Evolutionary conservation across 2,797 vertebrate species (phyloP), one percentile per base, ranked within the genome.

Genomic region (Antrozous pallidus): DNA sequence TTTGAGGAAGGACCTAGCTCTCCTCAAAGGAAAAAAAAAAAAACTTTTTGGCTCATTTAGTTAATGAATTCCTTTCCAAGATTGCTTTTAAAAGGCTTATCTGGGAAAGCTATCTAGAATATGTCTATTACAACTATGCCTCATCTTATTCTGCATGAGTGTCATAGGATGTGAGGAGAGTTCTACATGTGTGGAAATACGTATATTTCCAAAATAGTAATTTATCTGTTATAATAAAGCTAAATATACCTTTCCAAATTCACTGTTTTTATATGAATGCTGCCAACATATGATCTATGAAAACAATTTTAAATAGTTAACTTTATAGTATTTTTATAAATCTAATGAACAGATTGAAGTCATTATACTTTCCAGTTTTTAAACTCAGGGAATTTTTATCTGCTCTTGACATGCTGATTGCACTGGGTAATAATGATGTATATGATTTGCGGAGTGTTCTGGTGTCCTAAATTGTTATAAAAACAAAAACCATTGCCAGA

Each of bases 51-150:
- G 58, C 40, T 51, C 79, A 81, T 86, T 86, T 90, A 91, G 70
- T 92, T 96, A 85, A 56, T 93, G 70, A 73, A 90, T 82, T 93
- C 67, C 89, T 95, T 92, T 92, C 91, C 36, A 95, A 91, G 49
- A 89, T 1, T 92, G 47, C 28, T 93, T 93, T 97, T 86, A 38
- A 95, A 88, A 92, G 86, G 86, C n/a, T 4, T 42, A 91, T 16
- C 54, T 91, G n/a, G 84, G 90, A 94, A 93, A 96, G 24, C 47
- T 93, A 13, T 90, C 51, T 90, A 82, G 69, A 88, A 58, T 78
- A 67, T 83, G 58, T 91, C 78, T 67, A 45, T 61, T 63, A 83
- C 36, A 91, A 36, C 84, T 36, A 84, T 5, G 22, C 11, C 40
- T 80, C 33, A 73, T 42, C 28, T 70, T 84, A 78, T 38, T 83